A percentile compares a stretch with the other conserved stretches of the same genome.
phyloP scores from a whole-genome alignment of 2,113 vertebrate genomes.

The Tonatia bakeri region DNA sequence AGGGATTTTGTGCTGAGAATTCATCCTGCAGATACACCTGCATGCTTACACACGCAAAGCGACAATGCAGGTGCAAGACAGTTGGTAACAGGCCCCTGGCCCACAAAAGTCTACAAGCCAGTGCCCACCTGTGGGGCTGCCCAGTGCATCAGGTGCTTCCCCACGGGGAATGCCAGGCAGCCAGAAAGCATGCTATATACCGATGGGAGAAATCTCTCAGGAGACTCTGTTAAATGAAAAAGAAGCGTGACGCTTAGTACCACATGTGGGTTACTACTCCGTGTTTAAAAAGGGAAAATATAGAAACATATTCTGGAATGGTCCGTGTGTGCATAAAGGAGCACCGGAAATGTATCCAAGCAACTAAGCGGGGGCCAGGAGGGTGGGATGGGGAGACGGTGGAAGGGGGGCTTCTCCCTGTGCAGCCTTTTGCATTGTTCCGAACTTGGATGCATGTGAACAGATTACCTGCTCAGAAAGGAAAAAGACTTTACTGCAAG shows the following conservation, averaged over 20 bases:
- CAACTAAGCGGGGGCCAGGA: neutral
- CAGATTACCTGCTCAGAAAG: too few species aligned
- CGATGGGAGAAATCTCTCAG: neutral
- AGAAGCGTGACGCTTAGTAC: neutral
- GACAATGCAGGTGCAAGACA: too few species aligned
- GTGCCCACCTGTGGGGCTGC: neutral
- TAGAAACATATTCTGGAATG: neutral
- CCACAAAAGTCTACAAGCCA: neutral
- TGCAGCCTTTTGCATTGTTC: neutral
- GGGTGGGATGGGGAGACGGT: rapidly evolving
- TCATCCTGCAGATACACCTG: neutral
- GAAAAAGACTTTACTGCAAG: neutral
- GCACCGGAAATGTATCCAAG: neutral
- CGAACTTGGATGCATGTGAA: neutral
- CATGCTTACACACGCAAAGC: rapidly evolving
- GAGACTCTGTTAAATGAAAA: neutral
- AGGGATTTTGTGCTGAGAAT: neutral
- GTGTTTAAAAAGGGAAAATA: neutral
- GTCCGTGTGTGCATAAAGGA: neutral
- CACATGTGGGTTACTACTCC: neutral
- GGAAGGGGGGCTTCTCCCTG: neutral
- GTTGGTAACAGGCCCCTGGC: neutral
- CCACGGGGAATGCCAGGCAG: rapidly evolving
- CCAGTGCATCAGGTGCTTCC: too few species aligned
- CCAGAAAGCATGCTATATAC: neutral